These are phyloP conservation scores for Triplophysa bombifrons DNA, from an alignment of 2,797 vertebrate genomes.

Conservation along the genomic window DNA sequence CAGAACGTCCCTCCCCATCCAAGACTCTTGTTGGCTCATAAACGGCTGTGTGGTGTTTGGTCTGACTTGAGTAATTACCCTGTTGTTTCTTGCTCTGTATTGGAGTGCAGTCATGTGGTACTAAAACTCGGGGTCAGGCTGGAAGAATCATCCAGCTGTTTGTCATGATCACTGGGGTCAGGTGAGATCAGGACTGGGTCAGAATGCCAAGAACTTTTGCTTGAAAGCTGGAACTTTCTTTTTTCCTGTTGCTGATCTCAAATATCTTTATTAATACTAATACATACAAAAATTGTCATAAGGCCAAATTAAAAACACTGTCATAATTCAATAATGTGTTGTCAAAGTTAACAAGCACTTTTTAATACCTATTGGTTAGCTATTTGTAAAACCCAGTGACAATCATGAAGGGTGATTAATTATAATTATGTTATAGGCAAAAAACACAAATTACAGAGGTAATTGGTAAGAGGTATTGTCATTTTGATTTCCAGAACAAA, in stretches of 20 bases:
- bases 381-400: too few relatives aligned
- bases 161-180: constrained; percentile 81
- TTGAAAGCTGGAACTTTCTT: constrained; percentile 55
- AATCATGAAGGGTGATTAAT: too few relatives aligned
- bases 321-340: too few relatives aligned
- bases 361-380: too few relatives aligned
- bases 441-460: too few relatives aligned
- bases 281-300: too few relatives aligned
- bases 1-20: constrained; percentile 70
- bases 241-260: neutral
- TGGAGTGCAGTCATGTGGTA: constrained; percentile 82
- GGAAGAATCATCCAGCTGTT: constrained; percentile 82
- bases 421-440: too few relatives aligned
- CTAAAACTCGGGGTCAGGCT: constrained; percentile 78
- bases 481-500: too few relatives aligned
- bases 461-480: too few relatives aligned
- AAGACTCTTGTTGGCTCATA: constrained; percentile 68
- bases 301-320: neutral
- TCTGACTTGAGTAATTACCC: constrained; percentile 85
- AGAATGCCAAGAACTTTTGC: constrained; percentile 64
- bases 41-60: constrained; percentile 77
- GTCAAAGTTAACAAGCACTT: too few relatives aligned
- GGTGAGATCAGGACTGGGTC: constrained; percentile 63
- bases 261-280: too few relatives aligned
- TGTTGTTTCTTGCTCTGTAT: constrained; percentile 84